Evolutionary conservation across 2,797 vertebrate species (phyloP).

Genomic region (Pelochelys cantorii): DNA sequence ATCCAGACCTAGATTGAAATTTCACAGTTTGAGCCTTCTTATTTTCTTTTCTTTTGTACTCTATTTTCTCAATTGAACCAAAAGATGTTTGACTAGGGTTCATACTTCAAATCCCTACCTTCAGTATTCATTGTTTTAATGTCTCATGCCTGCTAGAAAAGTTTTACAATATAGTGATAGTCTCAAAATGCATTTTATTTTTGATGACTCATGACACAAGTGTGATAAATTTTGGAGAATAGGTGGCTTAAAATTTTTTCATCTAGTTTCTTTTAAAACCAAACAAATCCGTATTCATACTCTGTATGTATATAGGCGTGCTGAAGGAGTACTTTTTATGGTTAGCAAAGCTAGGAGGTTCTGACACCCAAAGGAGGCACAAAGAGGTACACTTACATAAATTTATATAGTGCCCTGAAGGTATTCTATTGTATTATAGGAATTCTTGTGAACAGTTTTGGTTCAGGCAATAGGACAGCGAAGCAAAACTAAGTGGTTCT

Average conservation of each 20-base stretch:
- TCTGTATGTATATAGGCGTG: conserved; percentile 35
- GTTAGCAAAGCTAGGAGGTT: conserved; percentile 75
- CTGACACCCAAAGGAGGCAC: conserved; percentile 76
- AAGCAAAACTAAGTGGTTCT: conserved; percentile 70
- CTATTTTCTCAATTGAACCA: neutral
- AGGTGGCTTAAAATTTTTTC: neutral
- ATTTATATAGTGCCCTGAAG: conserved; percentile 77
- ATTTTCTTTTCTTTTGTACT: neutral
- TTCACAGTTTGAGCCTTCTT: neutral
- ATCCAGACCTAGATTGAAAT: neutral
- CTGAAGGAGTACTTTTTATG: conserved; percentile 73
- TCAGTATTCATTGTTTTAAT: neutral
- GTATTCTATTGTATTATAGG: conserved; percentile 66
- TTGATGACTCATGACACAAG: neutral
- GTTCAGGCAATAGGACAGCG: conserved; percentile 55
- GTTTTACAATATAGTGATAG: neutral
- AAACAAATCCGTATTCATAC: conserved; percentile 12
- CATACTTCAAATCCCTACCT: neutral
- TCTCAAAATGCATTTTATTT: neutral
- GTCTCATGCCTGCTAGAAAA: conserved; percentile 6
- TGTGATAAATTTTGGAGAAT: neutral
- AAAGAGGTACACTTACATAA: conserved; percentile 77
- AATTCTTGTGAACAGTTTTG: conserved; percentile 69
- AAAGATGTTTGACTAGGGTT: conserved; percentile 4
- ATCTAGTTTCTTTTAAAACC: conserved; percentile 17